Base-by-base conservation (phyloP, 1,140 invertebrate species). In the Tetragnatha versicolor region DNA sequence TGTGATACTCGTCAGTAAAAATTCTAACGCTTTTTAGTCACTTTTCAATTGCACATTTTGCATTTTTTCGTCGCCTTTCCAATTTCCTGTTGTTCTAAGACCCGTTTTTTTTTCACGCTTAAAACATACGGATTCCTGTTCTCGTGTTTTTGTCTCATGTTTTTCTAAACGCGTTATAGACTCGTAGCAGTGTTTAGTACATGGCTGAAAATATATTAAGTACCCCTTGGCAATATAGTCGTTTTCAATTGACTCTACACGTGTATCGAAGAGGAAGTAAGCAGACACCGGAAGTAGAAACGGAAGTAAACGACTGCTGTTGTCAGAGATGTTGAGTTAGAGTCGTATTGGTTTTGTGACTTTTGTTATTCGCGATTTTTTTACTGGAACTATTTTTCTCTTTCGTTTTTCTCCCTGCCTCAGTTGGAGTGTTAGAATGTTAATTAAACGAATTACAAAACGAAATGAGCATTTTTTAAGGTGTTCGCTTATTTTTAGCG, bases 11-110 rank as follows among this genome's bases (percentile, higher is more conserved):
- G n/a, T n/a, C n/a, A n/a, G n/a, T n/a, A n/a, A n/a, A n/a, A n/a
- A n/a, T n/a, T n/a, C n/a, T 49, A 29, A n/a, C 39, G 49, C 33
- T 66, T 66, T 29, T 25, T 29, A 27, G 45, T 66, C 33, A 47
- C 25, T 66, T 66, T 42, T 25, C 27, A 66, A 20, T 66, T 63
- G 20, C 12, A 10, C 35, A 12, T 12, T 29, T 17, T n/a, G 22
- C 27, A 31, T 66, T 66, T 66, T 47, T 42, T 66, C 27, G 7
- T 29, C 37, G 10, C 33, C 42, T 69, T 69, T 69, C 47, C 66
- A 69, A 69, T 69, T 69, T 69, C 66, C 66, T 69, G 66, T 69
- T 69, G 66, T 53, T 35, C 31, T 69, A 37, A 33, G 42, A 69
- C 33, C 25, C 12, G 22, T 45, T 66, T 66, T 66, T 66, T 31